Base-by-base conservation (phyloP, 2,797 vertebrate species). In the Enteromius anoplus region DNA sequence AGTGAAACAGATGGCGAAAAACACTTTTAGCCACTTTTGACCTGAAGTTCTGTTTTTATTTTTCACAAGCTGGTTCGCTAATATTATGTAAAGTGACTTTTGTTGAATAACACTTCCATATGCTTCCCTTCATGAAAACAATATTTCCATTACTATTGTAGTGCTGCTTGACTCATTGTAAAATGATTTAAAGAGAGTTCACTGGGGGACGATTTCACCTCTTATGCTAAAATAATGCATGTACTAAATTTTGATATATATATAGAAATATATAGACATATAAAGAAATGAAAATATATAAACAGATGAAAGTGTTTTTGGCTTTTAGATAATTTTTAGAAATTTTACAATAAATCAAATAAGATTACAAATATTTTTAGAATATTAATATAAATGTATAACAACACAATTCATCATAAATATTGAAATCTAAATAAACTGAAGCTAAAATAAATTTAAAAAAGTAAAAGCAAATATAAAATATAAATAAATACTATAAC, bases 1-100 rank as follows among this genome's bases (percentile, higher is more conserved):
- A 45, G 21, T 29, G 23, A n/a, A 77, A 17, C 23, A 53, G 80
- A 75, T 37, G 26, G 12, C 42, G 8, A 80, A 80, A 69, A 32
- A 70, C 21, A 8, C 55, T 23, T 55, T 58, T 58, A 58, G 55
- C 65, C 32, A 32, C 40, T 34, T 14, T n/a, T 53, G 45, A 14
- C 26, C 64, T 69, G 5, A 26, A 53, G 29, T 23, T 40, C 47
- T 51, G 76, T 32, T 68, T 34, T 64, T 5, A 21, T 26, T 21
- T n/a, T 29, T 34, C 7, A 5, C 4, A 26, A 26, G 11, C 11
- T 26, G 58, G 26, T 1, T 60, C 5, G n/a, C 0, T 71, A 29
- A 45, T 53, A 12, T 68, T 40, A n/a, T n/a, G 19, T 40, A 14
- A 2, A 68, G 65, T 68, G 34, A 40, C 40, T 1, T 12, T 60